These are phyloP conservation scores for Taurulus bubalis DNA, from an alignment of 2,113 vertebrate species.

Conservation along the genomic window DNA sequence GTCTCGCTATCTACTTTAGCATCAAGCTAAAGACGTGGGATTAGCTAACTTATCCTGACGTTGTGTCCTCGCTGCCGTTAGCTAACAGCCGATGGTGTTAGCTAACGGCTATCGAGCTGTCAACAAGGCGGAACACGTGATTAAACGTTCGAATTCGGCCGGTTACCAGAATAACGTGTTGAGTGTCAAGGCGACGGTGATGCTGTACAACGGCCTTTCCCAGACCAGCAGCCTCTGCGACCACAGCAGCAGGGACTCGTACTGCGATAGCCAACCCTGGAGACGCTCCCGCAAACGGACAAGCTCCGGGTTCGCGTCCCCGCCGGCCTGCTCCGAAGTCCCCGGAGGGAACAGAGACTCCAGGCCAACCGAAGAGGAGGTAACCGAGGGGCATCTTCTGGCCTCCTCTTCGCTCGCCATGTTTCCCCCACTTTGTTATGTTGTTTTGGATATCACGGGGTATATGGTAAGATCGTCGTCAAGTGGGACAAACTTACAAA, in stretches of 20 bases:
- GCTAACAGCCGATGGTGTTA: not conserved
- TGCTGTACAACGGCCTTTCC: constrained; percentile 94
- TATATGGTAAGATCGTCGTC: constrained; percentile 35
- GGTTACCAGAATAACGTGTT: constrained; percentile 93
- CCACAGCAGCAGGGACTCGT: constrained; percentile 86
- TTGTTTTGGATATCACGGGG: constrained; percentile 81
- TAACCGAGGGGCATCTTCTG: constrained; percentile 68
- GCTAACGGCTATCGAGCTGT: not conserved
- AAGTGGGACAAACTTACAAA: not conserved
- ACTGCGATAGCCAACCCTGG: constrained; percentile 84
- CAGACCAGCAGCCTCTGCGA: constrained; percentile 92
- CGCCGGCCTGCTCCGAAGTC: constrained; percentile 66
- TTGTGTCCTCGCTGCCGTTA: constrained; percentile 11
- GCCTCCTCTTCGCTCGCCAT: constrained; percentile 86
- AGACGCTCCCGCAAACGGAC: constrained; percentile 85
- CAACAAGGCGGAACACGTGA: not conserved
- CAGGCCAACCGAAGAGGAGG: constrained; percentile 75
- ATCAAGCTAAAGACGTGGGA: constrained; percentile 66
- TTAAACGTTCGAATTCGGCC: not conserved
- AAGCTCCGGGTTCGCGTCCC: constrained; percentile 76
- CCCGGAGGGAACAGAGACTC: constrained; percentile 82
- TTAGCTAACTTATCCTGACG: constrained; percentile 70
- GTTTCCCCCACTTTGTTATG: constrained; percentile 77
- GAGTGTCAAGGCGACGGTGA: constrained; percentile 88
- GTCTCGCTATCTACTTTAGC: constrained; percentile 50